Evolutionary conservation across 2,797 vertebrate species (phyloP).

Genomic region (Halcyon chelicuti): DNA sequence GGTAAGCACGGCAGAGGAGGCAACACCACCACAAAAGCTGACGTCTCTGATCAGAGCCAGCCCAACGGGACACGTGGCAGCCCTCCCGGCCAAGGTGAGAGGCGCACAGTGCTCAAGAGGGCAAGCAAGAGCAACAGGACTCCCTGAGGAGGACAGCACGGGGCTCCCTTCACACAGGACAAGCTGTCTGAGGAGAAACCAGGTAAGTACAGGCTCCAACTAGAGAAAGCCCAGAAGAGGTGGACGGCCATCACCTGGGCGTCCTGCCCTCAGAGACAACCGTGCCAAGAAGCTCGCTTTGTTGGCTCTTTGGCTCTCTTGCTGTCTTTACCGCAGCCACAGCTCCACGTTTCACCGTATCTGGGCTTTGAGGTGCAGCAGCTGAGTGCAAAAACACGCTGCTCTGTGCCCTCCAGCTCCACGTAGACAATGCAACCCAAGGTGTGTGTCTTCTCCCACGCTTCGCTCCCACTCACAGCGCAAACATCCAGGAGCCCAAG

Average conservation of each 20-base stretch:
- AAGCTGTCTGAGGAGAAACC: background rate
- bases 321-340: background rate
- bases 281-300: rapidly evolving
- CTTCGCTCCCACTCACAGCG: background rate
- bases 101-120: background rate
- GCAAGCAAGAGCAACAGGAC: background rate
- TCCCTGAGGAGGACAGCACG: background rate
- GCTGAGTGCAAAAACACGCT: rapidly evolving
- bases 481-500: background rate
- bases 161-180: background rate
- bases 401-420: background rate
- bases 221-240: background rate
- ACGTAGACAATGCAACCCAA: rapidly evolving
- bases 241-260: rapidly evolving
- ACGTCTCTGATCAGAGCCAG: background rate
- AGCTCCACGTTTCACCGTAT: background rate
- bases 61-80: rapidly evolving
- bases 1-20: background rate
- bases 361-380: background rate
- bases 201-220: background rate
- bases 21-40: rapidly evolving
- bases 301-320: background rate
- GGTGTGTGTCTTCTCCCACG: background rate
- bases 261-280: background rate
- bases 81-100: background rate